Base-by-base conservation (phyloP, 2,113 vertebrate genomes). In the Onychostruthus taczanowskii region DNA sequence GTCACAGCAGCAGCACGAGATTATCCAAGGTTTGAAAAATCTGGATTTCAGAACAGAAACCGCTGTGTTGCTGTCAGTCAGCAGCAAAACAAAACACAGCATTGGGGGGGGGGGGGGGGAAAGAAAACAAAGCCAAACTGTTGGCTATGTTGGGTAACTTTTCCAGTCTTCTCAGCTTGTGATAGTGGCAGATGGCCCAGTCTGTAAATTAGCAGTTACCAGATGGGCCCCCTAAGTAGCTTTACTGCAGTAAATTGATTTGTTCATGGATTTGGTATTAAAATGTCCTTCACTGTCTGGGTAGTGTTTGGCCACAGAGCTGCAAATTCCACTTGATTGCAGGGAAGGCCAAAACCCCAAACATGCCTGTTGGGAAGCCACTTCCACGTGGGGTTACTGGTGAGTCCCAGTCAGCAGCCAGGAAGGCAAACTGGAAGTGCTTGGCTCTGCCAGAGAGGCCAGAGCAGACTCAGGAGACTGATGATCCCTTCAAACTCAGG, bases 171-270 rank as follows among this genome's bases (percentile, higher is more conserved):
- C 90, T 86, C 90, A 68, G 94, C 93, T 69, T 95, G 80, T 63
- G 77, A 84, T 3, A 84, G 90, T 81, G 83, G 96, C 96, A 97
- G 95, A 97, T 97, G 95, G 96, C 94, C 94, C 90, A 90, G 90
- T 86, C 88, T 94, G 93, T 81, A 96, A 97, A 97, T 96, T 96
- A 95, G 95, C 93, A 86, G 84, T 95, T 86, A 97, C 92, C 96
- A 97, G 95, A 95, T 97, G 96, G 95, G 90, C 80, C 90, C 92
- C 79, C 77, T 97, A 96, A 97, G 96, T 94, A 96, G 96, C 93
- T 97, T 90, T 96, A 95, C 90, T 94, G 83, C 88, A 90, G 76
- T 94, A 97, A 97, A 97, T 96, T 96, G 92, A 96, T 96, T 96
- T 96, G 93, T 64, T 94, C 41, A 0, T 96, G 88, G 92, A 93